Evolutionary conservation across 2,797 vertebrate genomes (phyloP).

Genomic region (Prionace glauca): DNA sequence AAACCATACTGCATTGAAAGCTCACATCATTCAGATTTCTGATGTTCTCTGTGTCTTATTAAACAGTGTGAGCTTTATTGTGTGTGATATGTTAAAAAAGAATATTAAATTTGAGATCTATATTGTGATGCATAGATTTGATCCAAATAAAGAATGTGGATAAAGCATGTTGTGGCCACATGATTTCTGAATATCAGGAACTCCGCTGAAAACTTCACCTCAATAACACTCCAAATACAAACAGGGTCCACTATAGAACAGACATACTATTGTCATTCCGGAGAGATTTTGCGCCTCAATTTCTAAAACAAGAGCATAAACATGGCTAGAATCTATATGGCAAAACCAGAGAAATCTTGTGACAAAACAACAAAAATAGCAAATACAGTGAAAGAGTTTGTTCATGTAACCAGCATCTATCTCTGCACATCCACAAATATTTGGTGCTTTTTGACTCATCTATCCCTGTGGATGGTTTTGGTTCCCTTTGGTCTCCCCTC

Average conservation of each 20-base stretch:
- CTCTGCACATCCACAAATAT: neutral
- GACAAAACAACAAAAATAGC: neutral
- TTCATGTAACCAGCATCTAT: neutral
- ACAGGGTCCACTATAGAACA: neutral
- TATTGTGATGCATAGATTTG: neutral
- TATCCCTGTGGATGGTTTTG: neutral
- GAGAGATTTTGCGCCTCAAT: neutral
- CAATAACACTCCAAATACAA: neutral
- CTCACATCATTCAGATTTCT: neutral
- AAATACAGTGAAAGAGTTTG: neutral
- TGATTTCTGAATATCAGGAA: neutral
- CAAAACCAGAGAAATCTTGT: neutral
- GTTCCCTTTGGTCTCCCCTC: too few relatives aligned
- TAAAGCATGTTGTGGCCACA: neutral
- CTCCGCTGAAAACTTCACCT: neutral
- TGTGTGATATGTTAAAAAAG: neutral
- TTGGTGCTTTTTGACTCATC: neutral
- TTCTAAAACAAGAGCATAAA: neutral
- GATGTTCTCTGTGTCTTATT: neutral
- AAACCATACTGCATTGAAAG: neutral
- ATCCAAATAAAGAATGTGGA: neutral
- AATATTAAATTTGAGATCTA: neutral
- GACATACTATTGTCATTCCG: neutral
- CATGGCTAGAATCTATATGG: neutral
- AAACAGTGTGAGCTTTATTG: neutral